Percentiles rank a stretch among this genome's conserved stretches.
Conservation (phyloP, 2,797 vertebrate genomes). For the Ibycter americanus region DNA sequence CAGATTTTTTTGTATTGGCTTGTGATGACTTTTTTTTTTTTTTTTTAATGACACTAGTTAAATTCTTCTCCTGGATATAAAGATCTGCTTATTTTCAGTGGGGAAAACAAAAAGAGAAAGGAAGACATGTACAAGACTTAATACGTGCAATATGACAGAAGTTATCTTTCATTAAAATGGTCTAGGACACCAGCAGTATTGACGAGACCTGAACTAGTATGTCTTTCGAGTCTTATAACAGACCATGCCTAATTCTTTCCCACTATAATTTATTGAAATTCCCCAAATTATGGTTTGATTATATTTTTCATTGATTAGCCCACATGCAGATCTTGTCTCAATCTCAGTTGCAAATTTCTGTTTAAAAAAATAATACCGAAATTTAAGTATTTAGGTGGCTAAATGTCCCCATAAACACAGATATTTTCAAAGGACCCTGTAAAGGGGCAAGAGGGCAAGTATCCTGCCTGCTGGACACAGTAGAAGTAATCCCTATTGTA, state of each 20-base stretch:
- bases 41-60: neutral
- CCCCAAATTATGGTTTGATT: neutral
- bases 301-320: neutral
- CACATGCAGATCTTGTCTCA: neutral
- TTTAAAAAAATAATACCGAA: neutral
- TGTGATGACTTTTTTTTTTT: neutral
- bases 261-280: accelerated
- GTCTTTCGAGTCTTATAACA: neutral
- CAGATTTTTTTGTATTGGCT: neutral
- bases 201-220: neutral
- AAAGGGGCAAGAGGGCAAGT: neutral
- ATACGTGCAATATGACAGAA: accelerated
- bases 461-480: neutral
- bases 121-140: neutral
- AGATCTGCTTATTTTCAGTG: neutral
- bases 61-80: neutral
- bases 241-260: neutral
- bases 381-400: neutral
- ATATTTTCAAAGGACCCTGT: neutral
- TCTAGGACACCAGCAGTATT: neutral
- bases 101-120: neutral
- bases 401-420: neutral
- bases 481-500: neutral
- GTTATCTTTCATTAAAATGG: too few relatives aligned
- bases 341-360: neutral